These are phyloP conservation scores for Trachymyrmex septentrionalis DNA, from an alignment of 1,140 invertebrate genomes.

Conservation along the genomic window DNA sequence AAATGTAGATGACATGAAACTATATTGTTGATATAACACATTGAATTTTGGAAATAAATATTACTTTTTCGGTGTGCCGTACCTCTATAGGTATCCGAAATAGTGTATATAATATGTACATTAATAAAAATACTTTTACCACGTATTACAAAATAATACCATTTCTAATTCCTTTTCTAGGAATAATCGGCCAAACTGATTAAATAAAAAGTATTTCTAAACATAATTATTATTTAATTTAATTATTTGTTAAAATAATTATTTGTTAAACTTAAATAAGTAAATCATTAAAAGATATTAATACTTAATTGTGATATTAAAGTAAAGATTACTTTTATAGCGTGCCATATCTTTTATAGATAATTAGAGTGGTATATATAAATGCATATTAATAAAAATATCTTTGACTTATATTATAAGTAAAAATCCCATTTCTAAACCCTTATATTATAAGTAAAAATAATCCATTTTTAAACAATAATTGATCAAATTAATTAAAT, in stretches of 20 bases:
- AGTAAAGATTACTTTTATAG: too few species aligned
- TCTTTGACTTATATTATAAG: too few species aligned
- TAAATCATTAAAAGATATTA: not conserved
- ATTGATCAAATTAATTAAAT: too few species aligned
- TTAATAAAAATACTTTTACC: conserved; percentile 16
- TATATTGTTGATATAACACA: conserved; percentile 33
- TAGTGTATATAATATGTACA: conserved; percentile 33
- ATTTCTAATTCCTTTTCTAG: not conserved
- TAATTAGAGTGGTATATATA: too few species aligned
- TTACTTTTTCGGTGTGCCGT: not conserved
- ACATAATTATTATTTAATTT: not conserved
- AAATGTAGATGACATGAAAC: conserved; percentile 19
- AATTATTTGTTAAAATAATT: too few species aligned
- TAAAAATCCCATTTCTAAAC: too few species aligned
- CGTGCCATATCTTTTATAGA: too few species aligned
- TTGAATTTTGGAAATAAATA: conserved; percentile 36
- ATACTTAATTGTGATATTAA: too few species aligned
- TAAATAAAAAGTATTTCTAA: not conserved
- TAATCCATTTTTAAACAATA: too few species aligned
- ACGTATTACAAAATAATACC: not conserved
- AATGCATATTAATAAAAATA: too few species aligned
- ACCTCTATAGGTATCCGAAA: not conserved
- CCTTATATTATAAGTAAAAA: too few species aligned
- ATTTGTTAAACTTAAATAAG: too few species aligned
- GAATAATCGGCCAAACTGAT: not conserved